These are phyloP conservation scores for Rhamphomyia laevipes DNA, from an alignment of 2,888 invertebrate genomes.

Conservation along the genomic window DNA sequence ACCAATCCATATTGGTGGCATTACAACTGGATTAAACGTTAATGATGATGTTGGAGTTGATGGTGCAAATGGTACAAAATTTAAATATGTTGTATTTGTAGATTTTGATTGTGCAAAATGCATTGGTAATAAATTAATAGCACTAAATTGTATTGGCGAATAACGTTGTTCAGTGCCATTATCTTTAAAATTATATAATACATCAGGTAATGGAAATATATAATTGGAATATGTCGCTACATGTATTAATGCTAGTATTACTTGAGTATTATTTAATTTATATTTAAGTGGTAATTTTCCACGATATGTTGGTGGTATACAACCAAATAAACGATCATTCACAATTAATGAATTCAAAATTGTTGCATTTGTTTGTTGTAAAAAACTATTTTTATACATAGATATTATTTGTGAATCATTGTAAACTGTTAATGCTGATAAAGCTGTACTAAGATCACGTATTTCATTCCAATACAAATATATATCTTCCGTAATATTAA, in stretches of 20 bases:
- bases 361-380: too few species aligned
- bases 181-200: neutral
- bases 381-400: conserved; percentile 20
- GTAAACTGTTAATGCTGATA: conserved; percentile 12
- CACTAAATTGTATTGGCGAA: neutral
- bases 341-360: neutral
- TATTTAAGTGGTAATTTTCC: conserved; percentile 21
- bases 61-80: too few species aligned
- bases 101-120: neutral
- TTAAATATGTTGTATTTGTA: too few species aligned
- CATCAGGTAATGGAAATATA: neutral
- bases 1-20: too few species aligned
- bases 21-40: too few species aligned
- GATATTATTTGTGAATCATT: conserved; percentile 16
- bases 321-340: conserved; percentile 19
- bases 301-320: conserved; percentile 24
- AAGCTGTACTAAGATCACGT: conserved; percentile 19
- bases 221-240: neutral
- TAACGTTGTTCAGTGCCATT: neutral
- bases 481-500: conserved; percentile 16
- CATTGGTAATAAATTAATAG: neutral
- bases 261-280: conserved; percentile 23
- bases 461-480: conserved; percentile 22
- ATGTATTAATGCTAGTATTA: conserved; percentile 20
- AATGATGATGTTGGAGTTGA: too few species aligned